phyloP scores from a whole-genome alignment of 2,888 invertebrate genomes.

The Lithosia quadra region DNA sequence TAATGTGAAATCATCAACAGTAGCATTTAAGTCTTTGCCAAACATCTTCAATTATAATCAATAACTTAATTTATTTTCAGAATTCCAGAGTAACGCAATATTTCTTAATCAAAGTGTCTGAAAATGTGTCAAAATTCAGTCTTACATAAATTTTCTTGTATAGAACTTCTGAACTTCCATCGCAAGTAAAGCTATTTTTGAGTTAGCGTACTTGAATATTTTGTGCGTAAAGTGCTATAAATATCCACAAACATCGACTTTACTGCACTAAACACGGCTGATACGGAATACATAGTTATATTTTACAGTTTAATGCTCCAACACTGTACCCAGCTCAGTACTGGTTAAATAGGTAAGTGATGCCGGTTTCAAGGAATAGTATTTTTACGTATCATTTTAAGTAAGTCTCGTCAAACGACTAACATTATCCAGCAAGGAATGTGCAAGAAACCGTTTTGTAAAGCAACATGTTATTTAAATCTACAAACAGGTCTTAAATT shows the following conservation, averaged over 20 bases:
- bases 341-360: conserved; percentile 24
- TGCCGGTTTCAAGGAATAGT: conserved; percentile 35
- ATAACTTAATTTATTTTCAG: conserved; percentile 21
- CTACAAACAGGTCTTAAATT: conserved; percentile 49
- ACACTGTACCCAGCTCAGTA: conserved; percentile 27
- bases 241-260: conserved; percentile 6
- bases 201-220: conserved; percentile 3
- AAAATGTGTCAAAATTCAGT: conserved; percentile 11
- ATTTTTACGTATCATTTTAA: conserved; percentile 33
- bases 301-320: conserved; percentile 27
- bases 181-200: conserved; percentile 1
- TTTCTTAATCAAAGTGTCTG: conserved; percentile 10
- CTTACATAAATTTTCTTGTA: neutral
- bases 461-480: conserved; percentile 46
- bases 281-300: conserved; percentile 31
- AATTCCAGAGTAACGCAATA: conserved; percentile 22
- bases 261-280: conserved; percentile 19
- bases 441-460: conserved; percentile 56
- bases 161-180: neutral
- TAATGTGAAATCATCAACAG: neutral
- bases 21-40: too few species aligned
- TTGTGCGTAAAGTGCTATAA: conserved; percentile 12
- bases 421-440: conserved; percentile 64
- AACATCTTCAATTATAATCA: too few species aligned
- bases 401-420: conserved; percentile 43